Percentiles rank a stretch among this genome's conserved stretches.
Evolutionary conservation across 2,113 vertebrate genomes (phyloP).

Genomic region (Steatornis caripensis): DNA sequence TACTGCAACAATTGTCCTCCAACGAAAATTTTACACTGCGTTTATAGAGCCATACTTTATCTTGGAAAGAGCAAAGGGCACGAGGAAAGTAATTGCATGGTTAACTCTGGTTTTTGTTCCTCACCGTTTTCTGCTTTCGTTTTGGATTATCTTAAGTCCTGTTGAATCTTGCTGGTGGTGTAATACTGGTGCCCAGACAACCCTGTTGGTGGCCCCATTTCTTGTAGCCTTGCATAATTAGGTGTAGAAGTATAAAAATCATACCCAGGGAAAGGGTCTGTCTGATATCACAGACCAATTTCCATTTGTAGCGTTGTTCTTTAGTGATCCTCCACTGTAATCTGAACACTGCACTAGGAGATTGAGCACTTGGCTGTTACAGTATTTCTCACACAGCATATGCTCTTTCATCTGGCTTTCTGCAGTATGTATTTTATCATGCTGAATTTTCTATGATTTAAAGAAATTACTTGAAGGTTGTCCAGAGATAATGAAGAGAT

Average conservation of each 20-base stretch:
- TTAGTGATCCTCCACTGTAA: background rate
- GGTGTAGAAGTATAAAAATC: background rate
- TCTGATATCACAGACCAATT: background rate
- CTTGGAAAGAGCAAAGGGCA: background rate
- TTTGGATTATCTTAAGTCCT: background rate
- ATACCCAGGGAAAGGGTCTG: background rate
- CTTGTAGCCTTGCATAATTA: accelerated
- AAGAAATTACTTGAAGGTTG: background rate
- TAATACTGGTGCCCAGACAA: background rate
- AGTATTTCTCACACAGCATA: background rate
- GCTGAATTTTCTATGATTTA: background rate
- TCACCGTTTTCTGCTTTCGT: background rate
- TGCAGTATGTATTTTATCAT: background rate
- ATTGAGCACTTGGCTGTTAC: background rate
- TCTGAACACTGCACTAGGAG: background rate
- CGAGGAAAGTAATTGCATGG: background rate
- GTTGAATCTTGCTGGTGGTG: background rate
- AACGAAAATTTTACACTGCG: background rate
- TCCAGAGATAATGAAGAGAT: background rate
- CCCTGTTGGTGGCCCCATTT: background rate
- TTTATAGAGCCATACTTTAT: background rate
- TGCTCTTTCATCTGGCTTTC: background rate
- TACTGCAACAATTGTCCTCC: background rate
- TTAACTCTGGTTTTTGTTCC: background rate
- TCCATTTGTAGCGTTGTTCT: background rate